A percentile compares a stretch with the other conserved stretches of the same genome.
Conservation (phyloP, 1,140 invertebrate species). For the Melitaea cinxia region DNA sequence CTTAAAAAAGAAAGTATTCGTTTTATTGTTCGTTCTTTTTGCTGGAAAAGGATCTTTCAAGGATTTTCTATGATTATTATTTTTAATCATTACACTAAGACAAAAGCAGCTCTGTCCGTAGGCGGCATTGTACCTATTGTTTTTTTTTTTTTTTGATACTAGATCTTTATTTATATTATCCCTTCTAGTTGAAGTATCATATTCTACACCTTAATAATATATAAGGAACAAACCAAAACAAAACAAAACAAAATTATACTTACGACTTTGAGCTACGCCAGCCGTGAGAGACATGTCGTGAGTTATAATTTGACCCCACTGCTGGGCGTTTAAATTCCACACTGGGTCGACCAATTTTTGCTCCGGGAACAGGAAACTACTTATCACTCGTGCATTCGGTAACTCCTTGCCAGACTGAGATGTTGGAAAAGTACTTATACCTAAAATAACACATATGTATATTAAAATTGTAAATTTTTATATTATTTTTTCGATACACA, state of each 20-base stretch:
- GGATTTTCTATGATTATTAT: too few relatives aligned
- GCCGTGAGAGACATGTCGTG: conserved; percentile 92
- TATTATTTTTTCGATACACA: neutral
- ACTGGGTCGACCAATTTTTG: conserved; percentile 86
- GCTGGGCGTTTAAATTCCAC: conserved; percentile 90
- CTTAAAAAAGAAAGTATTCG: conserved; percentile 60
- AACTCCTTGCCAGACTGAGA: conserved; percentile 84
- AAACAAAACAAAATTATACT: too few relatives aligned
- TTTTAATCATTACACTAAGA: too few relatives aligned
- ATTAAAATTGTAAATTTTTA: neutral
- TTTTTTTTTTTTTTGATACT: too few relatives aligned
- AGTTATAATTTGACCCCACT: conserved; percentile 93
- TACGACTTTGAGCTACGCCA: conserved; percentile 88
- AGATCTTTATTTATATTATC: too few relatives aligned
- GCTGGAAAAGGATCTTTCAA: too few relatives aligned
- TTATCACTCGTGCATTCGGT: conserved; percentile 87
- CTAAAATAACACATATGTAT: conserved; percentile 70
- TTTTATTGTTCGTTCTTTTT: neutral
- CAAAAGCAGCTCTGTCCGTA: too few relatives aligned
- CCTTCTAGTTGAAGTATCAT: too few relatives aligned
- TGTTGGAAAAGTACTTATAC: conserved; percentile 84
- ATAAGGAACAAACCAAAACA: too few relatives aligned
- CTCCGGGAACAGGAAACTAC: conserved; percentile 85
- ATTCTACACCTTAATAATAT: too few relatives aligned
- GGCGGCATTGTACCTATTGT: too few relatives aligned